Conservation (phyloP, 1,140 invertebrate species). For the Rhysida immarginata region DNA sequence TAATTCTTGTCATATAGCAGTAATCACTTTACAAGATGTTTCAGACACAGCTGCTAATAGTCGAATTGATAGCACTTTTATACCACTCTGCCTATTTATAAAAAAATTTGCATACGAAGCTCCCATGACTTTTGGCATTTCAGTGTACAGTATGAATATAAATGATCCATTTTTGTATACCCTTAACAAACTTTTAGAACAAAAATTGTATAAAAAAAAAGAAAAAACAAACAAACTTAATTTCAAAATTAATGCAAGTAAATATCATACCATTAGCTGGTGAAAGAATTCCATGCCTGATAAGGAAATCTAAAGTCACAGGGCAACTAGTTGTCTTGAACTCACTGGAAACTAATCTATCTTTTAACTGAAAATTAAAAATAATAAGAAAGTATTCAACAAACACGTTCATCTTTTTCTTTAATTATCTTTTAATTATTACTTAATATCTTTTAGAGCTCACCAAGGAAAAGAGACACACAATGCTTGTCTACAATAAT, state of each 20-base stretch:
- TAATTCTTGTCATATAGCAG: too few relatives aligned
- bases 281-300: slow-evolving; percentile 72
- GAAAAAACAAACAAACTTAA: neutral
- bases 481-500: too few relatives aligned
- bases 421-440: too few relatives aligned
- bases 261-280: slow-evolving; percentile 63
- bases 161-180: slow-evolving; percentile 4
- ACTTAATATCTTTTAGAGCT: too few relatives aligned
- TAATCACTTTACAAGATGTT: too few relatives aligned
- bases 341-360: slow-evolving; percentile 58
- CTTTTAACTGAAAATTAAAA: slow-evolving; percentile 33
- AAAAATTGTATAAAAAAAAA: slow-evolving; percentile 16
- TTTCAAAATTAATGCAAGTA: neutral
- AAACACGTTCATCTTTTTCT: too few relatives aligned
- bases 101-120: neutral
- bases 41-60: too few relatives aligned
- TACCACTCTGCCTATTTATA: neutral
- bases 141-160: slow-evolving; percentile 1
- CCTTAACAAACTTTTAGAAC: neutral
- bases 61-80: neutral
- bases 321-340: slow-evolving; percentile 88
- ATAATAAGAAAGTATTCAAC: neutral
- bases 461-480: too few relatives aligned
- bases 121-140: slow-evolving; percentile 1
- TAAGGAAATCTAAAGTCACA: slow-evolving; percentile 76